Base-by-base conservation (phyloP, 2,888 invertebrate species). In the Phymatocera aterrima region DNA sequence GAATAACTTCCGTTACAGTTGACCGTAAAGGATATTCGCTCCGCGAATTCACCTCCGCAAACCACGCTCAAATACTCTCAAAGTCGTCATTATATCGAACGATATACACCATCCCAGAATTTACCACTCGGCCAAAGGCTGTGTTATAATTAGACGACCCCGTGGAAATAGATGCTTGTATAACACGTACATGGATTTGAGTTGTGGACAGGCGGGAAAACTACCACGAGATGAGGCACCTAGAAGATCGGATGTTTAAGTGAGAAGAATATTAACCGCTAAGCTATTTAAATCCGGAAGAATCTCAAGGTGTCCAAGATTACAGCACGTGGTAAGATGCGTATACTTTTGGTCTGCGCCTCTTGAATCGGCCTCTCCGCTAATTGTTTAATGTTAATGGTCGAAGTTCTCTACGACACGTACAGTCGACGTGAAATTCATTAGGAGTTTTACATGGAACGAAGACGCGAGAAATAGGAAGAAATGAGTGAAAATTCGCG, bases 111-210 rank as follows among this genome's bases (percentile, higher is more conserved):
- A 34, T 37, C 37, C 37, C 43, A 3, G 43, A 68, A 12, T 46
- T 68, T 68, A 68, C 40, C 46, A 46, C 68, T 15, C n/a, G 8
- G 43, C 40, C 24, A 43, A n/a, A 28, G 43, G 21, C 24, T 12
- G 65, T 37, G 43, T 40, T 65, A 65, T 65, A 65, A 65, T 65
- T 65, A 65, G 65, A 65, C 65, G 18, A 43, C 40, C 43, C 65
- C n/a, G 40, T 21, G 68, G 46, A 40, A 34, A 34, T 48, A 72
- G 72, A 51, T 18, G 51, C n/a, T 72, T 72, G 12, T 72, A 72
- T 51, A 51, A 51, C 31, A 8, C n/a, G n/a, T n/a, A n/a, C 24
- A 43, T 46, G 46, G 40, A 68, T 68, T 46, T 40, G 40, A 12
- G 43, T 12, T 65, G 48, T 48, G 48, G 28, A 51, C 8, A 72